A percentile compares a stretch with the other conserved stretches of the same genome.
Conservation (phyloP, 2,113 vertebrate species). For the Peromyscus maniculatus region DNA sequence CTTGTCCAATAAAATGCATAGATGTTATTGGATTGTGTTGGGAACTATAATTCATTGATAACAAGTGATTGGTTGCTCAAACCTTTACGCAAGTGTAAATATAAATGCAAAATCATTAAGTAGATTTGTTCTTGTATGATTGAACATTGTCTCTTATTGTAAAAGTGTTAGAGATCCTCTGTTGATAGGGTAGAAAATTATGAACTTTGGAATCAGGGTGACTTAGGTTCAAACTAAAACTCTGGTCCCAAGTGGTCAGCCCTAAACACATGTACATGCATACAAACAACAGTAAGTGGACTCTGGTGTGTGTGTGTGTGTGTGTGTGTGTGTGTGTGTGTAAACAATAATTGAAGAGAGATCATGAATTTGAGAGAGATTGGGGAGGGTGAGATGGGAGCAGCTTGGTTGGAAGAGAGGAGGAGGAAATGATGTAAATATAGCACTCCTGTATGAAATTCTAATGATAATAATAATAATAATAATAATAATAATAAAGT, state of each 20-base stretch:
- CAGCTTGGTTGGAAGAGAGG: neutral
- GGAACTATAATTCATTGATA: neutral
- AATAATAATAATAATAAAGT: neutral
- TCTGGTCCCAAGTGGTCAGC: neutral
- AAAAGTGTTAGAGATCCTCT: neutral
- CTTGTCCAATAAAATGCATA: slow-evolving; percentile 19
- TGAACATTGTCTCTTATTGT: slow-evolving; percentile 2
- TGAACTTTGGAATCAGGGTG: neutral
- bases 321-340: neutral
- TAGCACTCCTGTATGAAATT: neutral
- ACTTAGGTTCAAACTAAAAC: neutral
- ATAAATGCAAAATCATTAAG: neutral
- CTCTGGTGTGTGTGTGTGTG: neutral
- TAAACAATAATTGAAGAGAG: neutral
- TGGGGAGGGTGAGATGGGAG: neutral
- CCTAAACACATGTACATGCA: neutral
- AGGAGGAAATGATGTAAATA: neutral
- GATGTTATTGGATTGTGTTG: neutral
- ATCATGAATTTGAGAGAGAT: neutral
- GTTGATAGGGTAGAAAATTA: neutral
- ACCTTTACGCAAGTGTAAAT: slow-evolving; percentile 35
- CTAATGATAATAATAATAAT: neutral
- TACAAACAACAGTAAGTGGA: neutral
- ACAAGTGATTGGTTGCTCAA: neutral
- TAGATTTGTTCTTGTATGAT: neutral